These are phyloP conservation scores for Intellagama lesueurii DNA, from an alignment of 2,797 vertebrate genomes.

Conservation along the genomic window DNA sequence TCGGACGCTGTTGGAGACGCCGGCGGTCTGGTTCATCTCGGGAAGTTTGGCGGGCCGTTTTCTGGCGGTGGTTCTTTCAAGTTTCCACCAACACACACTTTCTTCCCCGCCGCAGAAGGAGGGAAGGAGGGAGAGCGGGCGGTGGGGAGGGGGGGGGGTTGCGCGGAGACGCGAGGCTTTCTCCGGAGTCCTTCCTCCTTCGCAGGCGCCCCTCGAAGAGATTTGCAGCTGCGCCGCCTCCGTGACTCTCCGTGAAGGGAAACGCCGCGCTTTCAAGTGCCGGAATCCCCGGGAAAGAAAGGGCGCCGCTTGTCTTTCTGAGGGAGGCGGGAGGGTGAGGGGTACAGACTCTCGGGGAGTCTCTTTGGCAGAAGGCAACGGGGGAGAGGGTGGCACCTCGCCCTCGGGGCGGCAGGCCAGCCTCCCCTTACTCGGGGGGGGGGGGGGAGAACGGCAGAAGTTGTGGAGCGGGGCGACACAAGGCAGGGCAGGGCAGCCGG, in stretches of 20 bases:
- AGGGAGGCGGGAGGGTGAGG: too few species aligned
- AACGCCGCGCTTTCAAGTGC: background rate
- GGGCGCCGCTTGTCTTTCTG: too few species aligned
- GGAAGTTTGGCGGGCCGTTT: background rate
- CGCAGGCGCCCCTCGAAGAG: background rate
- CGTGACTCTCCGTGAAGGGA: background rate
- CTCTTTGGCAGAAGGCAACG: too few species aligned
- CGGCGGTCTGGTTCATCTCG: slow-evolving; percentile 95
- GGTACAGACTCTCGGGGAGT: too few species aligned
- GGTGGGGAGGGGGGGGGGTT: background rate
- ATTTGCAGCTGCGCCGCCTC: background rate
- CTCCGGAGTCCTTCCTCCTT: background rate
- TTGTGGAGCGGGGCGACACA: background rate
- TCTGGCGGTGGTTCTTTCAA: background rate
- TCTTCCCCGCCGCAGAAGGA: background rate
- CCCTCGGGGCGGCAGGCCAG: too few species aligned
- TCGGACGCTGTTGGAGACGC: slow-evolving; percentile 89
- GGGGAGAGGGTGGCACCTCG: too few species aligned
- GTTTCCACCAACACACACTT: background rate
- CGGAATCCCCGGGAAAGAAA: background rate
- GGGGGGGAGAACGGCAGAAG: too few species aligned
- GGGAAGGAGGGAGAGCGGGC: fast-evolving
- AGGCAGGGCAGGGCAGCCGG: background rate
- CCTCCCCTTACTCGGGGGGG: background rate
- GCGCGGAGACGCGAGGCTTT: too few species aligned